A percentile compares a stretch with the other conserved stretches of the same genome.
Conservation (phyloP, 2,797 vertebrate species). For the Acanthurus leucopareius region DNA sequence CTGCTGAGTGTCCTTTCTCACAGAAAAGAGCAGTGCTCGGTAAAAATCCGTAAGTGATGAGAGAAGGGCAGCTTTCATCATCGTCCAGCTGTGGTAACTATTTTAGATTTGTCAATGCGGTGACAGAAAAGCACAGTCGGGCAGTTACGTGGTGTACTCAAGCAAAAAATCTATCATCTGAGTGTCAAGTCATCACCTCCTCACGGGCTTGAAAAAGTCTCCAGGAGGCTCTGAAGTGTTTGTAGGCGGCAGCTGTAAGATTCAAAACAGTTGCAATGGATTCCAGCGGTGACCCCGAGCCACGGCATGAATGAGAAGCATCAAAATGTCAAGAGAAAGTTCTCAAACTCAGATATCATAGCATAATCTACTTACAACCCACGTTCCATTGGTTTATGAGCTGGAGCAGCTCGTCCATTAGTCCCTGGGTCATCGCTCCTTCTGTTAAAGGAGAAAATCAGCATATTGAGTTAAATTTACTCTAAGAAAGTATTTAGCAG, state of each 20-base stretch:
- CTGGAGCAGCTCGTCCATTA: background rate
- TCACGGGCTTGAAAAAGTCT: background rate
- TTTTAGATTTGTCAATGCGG: background rate
- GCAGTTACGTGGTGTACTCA: background rate
- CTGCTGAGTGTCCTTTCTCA: slow-evolving; percentile 23
- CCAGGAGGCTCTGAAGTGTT: slow-evolving; percentile 10
- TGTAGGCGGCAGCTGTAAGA: background rate
- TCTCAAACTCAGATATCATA: background rate
- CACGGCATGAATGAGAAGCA: background rate
- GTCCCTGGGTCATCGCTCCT: background rate
- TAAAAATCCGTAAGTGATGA: slow-evolving; percentile 33
- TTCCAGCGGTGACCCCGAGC: background rate
- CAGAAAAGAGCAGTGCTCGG: slow-evolving; percentile 20
- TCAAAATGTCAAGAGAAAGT: background rate
- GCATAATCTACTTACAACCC: background rate
- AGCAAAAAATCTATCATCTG: slow-evolving; percentile 1
- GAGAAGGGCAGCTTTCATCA: slow-evolving; percentile 40
- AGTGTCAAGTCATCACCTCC: background rate
- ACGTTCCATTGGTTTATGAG: no score
- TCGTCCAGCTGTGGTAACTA: background rate
- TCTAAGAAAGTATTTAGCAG: background rate
- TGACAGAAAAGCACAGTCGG: background rate
- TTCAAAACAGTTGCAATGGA: background rate
- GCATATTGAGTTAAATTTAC: background rate
- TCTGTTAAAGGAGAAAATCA: no score